Percentiles rank a stretch among this genome's conserved stretches.
phyloP scores from a whole-genome alignment of 2,888 invertebrate species.

The Imbricaverruca yamaguchii region DNA sequence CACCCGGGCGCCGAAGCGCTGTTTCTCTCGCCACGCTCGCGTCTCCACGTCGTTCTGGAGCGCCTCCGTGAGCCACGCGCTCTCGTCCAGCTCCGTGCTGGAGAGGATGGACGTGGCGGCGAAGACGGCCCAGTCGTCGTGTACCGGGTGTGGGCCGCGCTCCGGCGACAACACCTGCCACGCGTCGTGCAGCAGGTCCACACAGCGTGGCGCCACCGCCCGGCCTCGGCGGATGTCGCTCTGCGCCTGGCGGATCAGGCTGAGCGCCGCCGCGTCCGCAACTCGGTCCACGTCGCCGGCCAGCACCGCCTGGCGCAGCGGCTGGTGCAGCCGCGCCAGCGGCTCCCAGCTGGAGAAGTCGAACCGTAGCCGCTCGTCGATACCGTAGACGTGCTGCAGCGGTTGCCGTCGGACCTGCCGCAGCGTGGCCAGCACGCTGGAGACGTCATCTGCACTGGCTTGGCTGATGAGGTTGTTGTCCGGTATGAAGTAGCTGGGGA shows the following conservation, averaged over 20 bases:
- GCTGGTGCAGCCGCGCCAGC: neutral
- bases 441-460: slow-evolving; percentile 50
- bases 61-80: neutral
- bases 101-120: neutral
- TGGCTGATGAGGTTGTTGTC: slow-evolving; percentile 46
- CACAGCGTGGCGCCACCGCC: neutral
- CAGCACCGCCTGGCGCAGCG: neutral
- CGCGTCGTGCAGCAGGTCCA: neutral
- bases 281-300: neutral
- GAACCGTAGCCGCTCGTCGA: neutral
- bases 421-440: slow-evolving; percentile 88
- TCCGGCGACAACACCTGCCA: neutral
- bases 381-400: neutral
- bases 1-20: too few relatives aligned
- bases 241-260: neutral
- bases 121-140: slow-evolving; percentile 3
- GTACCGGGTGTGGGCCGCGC: neutral
- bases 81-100: neutral
- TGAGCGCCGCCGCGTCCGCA: neutral
- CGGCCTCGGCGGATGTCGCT: neutral
- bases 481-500: neutral
- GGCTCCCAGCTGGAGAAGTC: neutral
- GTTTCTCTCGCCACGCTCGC: too few relatives aligned
- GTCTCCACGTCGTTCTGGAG: too few relatives aligned
- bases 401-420: slow-evolving; percentile 42